Base-by-base conservation (phyloP, 2,113 vertebrate genomes). In the Dromaius novaehollandiae region DNA sequence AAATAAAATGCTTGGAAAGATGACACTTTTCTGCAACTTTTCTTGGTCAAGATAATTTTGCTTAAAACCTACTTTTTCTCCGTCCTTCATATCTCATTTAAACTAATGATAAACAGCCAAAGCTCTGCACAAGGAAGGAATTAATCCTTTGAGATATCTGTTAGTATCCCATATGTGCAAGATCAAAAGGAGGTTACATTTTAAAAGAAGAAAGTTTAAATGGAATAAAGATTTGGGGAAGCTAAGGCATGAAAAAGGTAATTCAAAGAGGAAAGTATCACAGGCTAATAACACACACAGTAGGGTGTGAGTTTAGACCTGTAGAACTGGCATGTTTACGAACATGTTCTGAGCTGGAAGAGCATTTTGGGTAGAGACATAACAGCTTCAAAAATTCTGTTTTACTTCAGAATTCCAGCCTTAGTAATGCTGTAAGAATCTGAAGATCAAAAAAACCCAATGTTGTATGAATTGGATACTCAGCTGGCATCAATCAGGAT, bases 201-300 rank as follows among this genome's bases (percentile, higher is more conserved):
- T 96, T 75, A 90, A 53, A 60, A n/a, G 8, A 92, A 82, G 12
- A 61, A 94, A 85, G 11, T 40, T 82, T 89, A 84, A 96, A 60
- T 66, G 80, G 86, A 32, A 66, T 46, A 82, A 94, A 96, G 65
- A 28, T 70, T 79, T 94, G 30, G 16, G 42, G 61, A 89, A 93
- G 25, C 1, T 71, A 75, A 76, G 7, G 84, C 4, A 20, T 65
- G 15, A 76, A 48, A 87, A 93, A 77, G 0, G 8, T 74, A 63
- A 88, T 83, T 86, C 55, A 75, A 79, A 80, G 53, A 66, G 12
- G 34, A 85, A 84, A 22, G 15, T 51, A 89, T 21, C 17, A 84
- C 13, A 63, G 40, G 20, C n/a, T 91, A 73, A 51, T 81, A 85
- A 38, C 36, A 89, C 28, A 6, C 34, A 38, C 30, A 63, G n/a